Base-by-base conservation (phyloP, 2,797 vertebrate species). In the Dipus sagitta region DNA sequence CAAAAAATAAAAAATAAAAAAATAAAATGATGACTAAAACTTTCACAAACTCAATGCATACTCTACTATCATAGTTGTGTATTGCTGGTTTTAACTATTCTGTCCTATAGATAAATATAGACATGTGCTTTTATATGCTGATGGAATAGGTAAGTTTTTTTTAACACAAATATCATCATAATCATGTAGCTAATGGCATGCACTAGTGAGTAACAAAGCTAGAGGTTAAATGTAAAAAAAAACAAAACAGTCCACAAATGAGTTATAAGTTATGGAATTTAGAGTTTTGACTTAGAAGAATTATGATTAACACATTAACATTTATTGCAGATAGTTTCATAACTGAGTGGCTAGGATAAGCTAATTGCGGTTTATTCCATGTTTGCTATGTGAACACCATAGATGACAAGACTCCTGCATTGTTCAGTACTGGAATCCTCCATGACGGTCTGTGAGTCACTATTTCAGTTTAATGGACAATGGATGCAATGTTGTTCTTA, bases 301-400 rank as follows among this genome's bases (percentile, higher is more conserved):
- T 54, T 84, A 79, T 18, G 76, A 28, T 24, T 58, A 67, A 67
- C 5, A 88, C 62, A 30, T 71, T 74, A 71, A 11, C 6, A 80
- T 74, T 85, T n/a, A 47, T 32, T 24, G 60, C 38, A 18, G 74
- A 72, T 5, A 3, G 78, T 70, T 86, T 91, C 34, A 82, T 86
- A 87, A 76, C 5, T 47, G 23, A 68, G 1, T 58, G 21, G 77
- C 70, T 89, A 81, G 7, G 88, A 76, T 92, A 0, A 86, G 7
- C 70, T 72, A 80, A 89, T 67, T 86, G 7, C 17, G 54, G 3
- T 28, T 93, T 85, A 81, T 21, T 88, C 93, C 23, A 47, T 47
- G 15, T 80, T 83, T 93, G 18, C 26, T 76, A 26, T 70, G 4
- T 5, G 64, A 85, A 67, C 2, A 34, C 7, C 71, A 26, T 34